Conservation (phyloP, 1,140 invertebrate species). For the Colletes gigas region DNA sequence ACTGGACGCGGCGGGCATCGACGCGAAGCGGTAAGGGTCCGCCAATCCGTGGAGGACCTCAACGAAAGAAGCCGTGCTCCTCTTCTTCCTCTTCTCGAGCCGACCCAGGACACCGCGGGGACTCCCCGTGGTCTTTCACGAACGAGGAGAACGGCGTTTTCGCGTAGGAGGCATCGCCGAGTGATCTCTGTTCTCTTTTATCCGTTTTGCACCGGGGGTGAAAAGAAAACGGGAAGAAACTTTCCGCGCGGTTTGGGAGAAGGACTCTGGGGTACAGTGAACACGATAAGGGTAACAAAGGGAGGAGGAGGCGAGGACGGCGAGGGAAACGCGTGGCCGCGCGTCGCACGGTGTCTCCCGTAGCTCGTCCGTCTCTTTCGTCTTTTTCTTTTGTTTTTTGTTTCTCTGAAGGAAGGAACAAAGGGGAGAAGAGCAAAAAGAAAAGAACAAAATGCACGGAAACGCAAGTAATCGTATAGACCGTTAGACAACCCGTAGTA, state of each 20-base stretch:
- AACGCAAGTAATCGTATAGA: background rate
- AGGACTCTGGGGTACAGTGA: background rate
- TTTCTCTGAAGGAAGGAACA: conserved; percentile 33
- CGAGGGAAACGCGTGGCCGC: background rate
- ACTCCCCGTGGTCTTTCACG: conserved; percentile 8
- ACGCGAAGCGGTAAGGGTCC: conserved; percentile 45
- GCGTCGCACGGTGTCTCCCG: background rate
- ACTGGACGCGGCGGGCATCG: conserved; percentile 58
- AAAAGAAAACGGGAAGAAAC: background rate
- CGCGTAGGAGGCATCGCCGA: conserved; percentile 37
- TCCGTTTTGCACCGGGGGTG: background rate
- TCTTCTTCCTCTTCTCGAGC: conserved; percentile 12
- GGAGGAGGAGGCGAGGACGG: background rate
- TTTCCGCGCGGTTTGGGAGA: background rate
- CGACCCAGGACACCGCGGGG: background rate
- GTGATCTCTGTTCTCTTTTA: conserved; percentile 37
- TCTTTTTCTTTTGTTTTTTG: conserved; percentile 36
- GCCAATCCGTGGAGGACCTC: conserved; percentile 12
- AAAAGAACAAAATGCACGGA: background rate
- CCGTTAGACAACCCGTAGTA: conserved; percentile 32
- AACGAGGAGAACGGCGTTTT: conserved; percentile 4
- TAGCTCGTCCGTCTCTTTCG: conserved; percentile 17
- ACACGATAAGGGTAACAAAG: too few relatives aligned
- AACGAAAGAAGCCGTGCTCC: background rate
- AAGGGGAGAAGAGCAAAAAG: background rate